Evolutionary conservation across 2,888 invertebrate genomes (phyloP).

Genomic region (Hofmannophila pseudospretella): DNA sequence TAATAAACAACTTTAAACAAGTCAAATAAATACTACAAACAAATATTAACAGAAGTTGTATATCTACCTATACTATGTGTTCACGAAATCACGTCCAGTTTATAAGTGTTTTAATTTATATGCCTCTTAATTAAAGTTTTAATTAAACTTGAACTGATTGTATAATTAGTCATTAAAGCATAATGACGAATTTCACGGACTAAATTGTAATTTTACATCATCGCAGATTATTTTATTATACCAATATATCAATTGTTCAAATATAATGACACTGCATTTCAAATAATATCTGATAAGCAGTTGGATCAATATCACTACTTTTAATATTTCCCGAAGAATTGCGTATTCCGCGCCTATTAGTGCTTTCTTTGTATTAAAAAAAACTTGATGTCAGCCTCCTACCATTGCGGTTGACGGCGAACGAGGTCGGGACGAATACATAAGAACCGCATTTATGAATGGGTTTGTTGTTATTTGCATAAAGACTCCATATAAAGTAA

Average conservation of each 20-base stretch:
- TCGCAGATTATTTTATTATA: neutral
- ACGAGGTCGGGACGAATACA: neutral
- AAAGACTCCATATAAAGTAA: neutral
- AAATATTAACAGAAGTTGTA: no score
- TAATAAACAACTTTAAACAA: no score
- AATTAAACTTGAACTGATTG: no score
- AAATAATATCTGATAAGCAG: neutral
- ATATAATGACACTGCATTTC: neutral
- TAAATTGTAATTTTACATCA: no score
- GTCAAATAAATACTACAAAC: no score
- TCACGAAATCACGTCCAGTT: no score
- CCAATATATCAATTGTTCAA: neutral
- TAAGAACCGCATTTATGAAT: neutral
- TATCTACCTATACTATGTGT: no score
- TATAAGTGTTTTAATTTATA: no score
- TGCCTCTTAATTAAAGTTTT: no score
- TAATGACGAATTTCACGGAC: no score
- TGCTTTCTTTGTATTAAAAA: neutral
- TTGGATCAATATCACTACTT: neutral
- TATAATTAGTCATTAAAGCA: no score
- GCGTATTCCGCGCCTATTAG: neutral
- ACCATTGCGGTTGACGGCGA: neutral
- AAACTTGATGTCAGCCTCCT: neutral
- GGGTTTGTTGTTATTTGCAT: slow-evolving; percentile 1
- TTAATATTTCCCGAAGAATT: neutral